These are phyloP conservation scores for Bolborhynchus lineola DNA, from an alignment of 2,113 vertebrate genomes.

Conservation along the genomic window DNA sequence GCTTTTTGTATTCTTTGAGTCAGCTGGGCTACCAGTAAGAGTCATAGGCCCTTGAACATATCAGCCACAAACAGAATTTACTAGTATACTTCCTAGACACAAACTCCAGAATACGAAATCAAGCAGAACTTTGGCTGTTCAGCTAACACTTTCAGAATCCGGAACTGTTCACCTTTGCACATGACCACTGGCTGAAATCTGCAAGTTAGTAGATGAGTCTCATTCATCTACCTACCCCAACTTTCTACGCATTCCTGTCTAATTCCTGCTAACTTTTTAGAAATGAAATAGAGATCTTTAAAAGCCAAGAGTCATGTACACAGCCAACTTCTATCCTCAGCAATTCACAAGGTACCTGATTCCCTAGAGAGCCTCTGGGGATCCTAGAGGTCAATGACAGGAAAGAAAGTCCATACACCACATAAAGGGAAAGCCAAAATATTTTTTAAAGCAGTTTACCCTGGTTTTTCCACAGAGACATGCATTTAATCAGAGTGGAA, in stretches of 20 bases:
- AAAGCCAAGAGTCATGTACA: not conserved
- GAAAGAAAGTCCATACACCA: not conserved
- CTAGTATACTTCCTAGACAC: not conserved
- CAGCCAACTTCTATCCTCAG: not conserved
- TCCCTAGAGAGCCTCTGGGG: not conserved
- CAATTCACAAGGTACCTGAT: not conserved
- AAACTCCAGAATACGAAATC: not conserved
- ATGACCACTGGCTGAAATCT: not conserved
- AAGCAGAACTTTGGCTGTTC: not conserved
- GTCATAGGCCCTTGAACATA: not conserved
- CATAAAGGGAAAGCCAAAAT: not conserved
- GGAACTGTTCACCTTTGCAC: not conserved
- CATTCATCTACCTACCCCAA: not conserved
- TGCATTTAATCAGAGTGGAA: not conserved
- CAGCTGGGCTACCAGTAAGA: not conserved
- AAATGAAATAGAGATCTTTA: not conserved
- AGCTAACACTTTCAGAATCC: not conserved
- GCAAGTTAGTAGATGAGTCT: not conserved
- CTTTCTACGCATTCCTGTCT: not conserved
- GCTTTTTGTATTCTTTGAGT: not conserved
- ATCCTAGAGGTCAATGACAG: rapidly evolving
- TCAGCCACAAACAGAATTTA: not conserved
- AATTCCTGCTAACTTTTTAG: not conserved
- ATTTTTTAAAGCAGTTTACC: not conserved
- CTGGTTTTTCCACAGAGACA: not conserved